Conservation (phyloP, 2,888 invertebrate genomes). For the Zygogramma bicolorata region DNA sequence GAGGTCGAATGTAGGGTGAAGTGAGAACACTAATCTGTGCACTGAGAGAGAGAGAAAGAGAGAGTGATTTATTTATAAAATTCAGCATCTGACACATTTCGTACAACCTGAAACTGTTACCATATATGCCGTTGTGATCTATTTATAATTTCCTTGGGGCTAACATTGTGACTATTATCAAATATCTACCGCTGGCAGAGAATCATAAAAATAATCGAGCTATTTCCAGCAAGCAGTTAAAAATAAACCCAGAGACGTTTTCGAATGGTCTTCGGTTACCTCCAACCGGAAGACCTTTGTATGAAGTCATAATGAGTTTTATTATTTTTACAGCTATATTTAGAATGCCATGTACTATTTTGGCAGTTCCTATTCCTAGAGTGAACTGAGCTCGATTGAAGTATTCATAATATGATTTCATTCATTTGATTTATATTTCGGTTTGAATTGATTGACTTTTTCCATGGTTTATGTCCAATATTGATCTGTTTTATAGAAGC, state of each 20-base stretch:
- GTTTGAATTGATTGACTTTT: no score
- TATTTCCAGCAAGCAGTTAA: slow-evolving; percentile 52
- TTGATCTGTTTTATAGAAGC: no score
- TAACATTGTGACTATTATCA: neutral
- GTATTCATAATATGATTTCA: neutral
- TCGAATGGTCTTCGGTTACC: slow-evolving; percentile 44
- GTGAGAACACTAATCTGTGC: neutral
- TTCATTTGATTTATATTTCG: neutral
- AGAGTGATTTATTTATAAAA: neutral
- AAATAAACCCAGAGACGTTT: slow-evolving; percentile 51
- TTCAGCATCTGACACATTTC: neutral
- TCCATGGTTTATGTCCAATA: no score
- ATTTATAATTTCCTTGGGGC: slow-evolving; percentile 41
- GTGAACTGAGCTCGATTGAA: neutral
- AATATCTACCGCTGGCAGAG: neutral
- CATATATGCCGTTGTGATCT: slow-evolving; percentile 51
- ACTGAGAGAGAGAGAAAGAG: neutral
- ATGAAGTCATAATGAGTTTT: slow-evolving; percentile 47
- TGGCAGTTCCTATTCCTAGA: slow-evolving; percentile 21
- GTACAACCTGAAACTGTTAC: slow-evolving; percentile 38
- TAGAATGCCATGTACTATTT: slow-evolving; percentile 38
- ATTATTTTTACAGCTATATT: slow-evolving; percentile 40
- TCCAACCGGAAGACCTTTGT: slow-evolving; percentile 48
- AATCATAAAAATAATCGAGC: slow-evolving; percentile 20
- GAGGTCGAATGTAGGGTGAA: slow-evolving; percentile 18